These are phyloP conservation scores for Drosophila parvula DNA, from an alignment of 1,140 invertebrate species.

Conservation along the genomic window DNA sequence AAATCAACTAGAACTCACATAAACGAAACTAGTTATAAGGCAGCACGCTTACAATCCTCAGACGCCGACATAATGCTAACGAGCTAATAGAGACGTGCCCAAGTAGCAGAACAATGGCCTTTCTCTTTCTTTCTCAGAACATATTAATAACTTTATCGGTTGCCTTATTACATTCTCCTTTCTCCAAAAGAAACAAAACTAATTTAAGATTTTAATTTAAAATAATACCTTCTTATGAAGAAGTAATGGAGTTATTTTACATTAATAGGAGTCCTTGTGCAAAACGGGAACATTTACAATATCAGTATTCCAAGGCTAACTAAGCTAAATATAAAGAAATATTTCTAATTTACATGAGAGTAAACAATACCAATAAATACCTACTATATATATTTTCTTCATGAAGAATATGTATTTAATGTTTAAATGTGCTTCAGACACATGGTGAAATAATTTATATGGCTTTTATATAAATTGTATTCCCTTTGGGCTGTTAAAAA, in stretches of 20 bases:
- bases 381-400: no score
- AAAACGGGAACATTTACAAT: not conserved
- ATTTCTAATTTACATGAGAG: no score
- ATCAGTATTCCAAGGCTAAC: not conserved
- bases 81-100: conserved; percentile 16
- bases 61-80: conserved; percentile 8
- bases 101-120: conserved; percentile 19
- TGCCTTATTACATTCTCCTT: conserved; percentile 8
- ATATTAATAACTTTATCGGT: conserved; percentile 10
- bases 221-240: not conserved
- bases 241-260: not conserved
- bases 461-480: not conserved
- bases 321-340: no score
- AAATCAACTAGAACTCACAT: conserved; percentile 2
- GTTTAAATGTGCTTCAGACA: not conserved
- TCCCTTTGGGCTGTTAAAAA: not conserved
- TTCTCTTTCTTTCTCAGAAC: conserved; percentile 12
- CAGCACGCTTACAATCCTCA: conserved; percentile 7
- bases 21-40: conserved; percentile 12
- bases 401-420: not conserved
- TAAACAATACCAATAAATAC: no score
- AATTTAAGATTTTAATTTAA: conserved; percentile 1
- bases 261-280: not conserved
- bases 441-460: not conserved
- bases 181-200: not conserved